Evolutionary conservation across 2,113 vertebrate species (phyloP), one percentile per base, ranked within the genome.

Genomic region (Alectura lathami): DNA sequence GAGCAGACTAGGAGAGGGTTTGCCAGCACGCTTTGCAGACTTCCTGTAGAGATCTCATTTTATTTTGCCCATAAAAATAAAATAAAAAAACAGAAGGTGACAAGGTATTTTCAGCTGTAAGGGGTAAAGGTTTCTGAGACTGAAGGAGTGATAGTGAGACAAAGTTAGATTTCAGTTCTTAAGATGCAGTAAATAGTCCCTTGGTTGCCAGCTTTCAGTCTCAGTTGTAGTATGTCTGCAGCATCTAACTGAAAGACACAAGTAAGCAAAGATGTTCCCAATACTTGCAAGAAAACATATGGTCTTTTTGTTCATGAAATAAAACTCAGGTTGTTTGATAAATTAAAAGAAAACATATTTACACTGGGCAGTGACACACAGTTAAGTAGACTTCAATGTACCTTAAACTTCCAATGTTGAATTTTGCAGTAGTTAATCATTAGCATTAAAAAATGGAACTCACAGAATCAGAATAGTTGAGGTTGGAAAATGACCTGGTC

Each of bases 251-350:
- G 38, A 92, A 76, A 79, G 34, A 79, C 47, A 24, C 6, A 66
- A 53, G 51, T 7, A 82, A 78, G 40, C n/a, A 85, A 64, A 68
- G 36, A 18, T 3, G 3, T 17, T 36, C 38, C 16, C 50, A 68
- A 22, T 54, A 50, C 42, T 29, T 75, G 21, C 30, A 91, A 70
- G 24, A 83, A 72, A 57, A 5, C 11, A 26, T 48, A 68, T 57
- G 7, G 13, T 7, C 0, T 14, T 51, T 13, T 36, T 36, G 27
- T 9, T 6, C 45, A 13, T 16, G 13, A 88, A 84, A 73, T 17
- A 69, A 8, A 63, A 54, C 11, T 32, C 9, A 2, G 5, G 2
- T 0, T 0, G 15, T 67, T 66, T 59, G 26, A 16, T n/a, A 50
- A 43, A 43, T 12, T 12, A 43, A 43, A 43, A 50, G 73, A 83